Evolutionary conservation across 2,888 invertebrate genomes (phyloP).

Genomic region (Gastrophysa polygoni): DNA sequence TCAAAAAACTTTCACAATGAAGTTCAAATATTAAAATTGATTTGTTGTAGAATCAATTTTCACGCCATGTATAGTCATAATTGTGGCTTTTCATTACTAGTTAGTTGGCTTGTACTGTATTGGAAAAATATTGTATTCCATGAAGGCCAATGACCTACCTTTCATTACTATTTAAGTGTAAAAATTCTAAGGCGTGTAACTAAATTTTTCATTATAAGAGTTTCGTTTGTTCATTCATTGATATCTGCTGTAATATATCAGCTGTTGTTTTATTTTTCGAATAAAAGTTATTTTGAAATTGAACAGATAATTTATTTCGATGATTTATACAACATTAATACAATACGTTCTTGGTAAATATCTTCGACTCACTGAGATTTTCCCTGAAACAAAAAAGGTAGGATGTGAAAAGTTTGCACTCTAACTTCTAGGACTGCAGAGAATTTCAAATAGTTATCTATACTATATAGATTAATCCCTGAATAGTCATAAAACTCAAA

Average conservation of each 20-base stretch:
- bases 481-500: too few relatives aligned
- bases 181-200: too few relatives aligned
- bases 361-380: slow-evolving; percentile 8
- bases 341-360: background rate
- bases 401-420: background rate
- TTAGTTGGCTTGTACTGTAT: too few relatives aligned
- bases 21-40: slow-evolving; percentile 17
- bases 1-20: too few relatives aligned
- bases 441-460: too few relatives aligned
- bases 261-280: slow-evolving; percentile 41
- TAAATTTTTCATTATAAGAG: slow-evolving; percentile 24
- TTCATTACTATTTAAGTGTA: slow-evolving; percentile 16
- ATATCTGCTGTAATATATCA: slow-evolving; percentile 37
- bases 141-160: too few relatives aligned
- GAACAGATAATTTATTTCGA: slow-evolving; percentile 21
- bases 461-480: too few relatives aligned
- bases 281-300: slow-evolving; percentile 34
- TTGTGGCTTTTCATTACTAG: slow-evolving; percentile 14
- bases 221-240: slow-evolving; percentile 25
- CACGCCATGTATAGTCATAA: slow-evolving; percentile 22
- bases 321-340: slow-evolving; percentile 12
- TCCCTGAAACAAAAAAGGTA: slow-evolving; percentile 4
- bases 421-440: too few relatives aligned
- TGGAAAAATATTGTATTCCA: too few relatives aligned
- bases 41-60: slow-evolving; percentile 33